These are phyloP conservation scores for Cathartes aura DNA, from an alignment of 2,113 vertebrate species.

Conservation along the genomic window DNA sequence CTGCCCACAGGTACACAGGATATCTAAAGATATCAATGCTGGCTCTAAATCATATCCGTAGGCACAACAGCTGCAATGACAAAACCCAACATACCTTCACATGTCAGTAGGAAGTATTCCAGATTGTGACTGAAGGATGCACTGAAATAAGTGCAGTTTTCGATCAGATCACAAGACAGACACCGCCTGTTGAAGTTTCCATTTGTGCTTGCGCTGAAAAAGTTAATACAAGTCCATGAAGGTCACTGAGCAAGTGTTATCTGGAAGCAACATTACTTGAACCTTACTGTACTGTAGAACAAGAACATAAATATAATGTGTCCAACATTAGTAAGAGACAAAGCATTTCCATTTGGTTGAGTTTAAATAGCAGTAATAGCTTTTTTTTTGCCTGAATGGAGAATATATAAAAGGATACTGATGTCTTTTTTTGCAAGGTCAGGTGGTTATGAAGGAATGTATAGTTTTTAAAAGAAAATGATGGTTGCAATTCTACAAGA, in stretches of 20 bases:
- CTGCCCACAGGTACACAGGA: not conserved
- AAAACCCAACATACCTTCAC: slow-evolving; percentile 83
- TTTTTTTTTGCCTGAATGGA: not conserved
- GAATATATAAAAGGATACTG: not conserved
- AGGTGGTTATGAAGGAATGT: not conserved
- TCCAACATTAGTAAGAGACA: not conserved
- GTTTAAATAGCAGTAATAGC: slow-evolving; percentile 18
- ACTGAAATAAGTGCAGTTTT: slow-evolving; percentile 88
- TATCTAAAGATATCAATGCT: not conserved
- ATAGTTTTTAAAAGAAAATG: not conserved
- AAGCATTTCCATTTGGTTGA: slow-evolving; percentile 51
- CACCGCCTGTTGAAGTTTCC: slow-evolving; percentile 91
- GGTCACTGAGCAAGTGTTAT: not conserved
- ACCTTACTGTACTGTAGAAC: not conserved
- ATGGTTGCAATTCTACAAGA: not conserved
- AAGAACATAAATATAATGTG: slow-evolving; percentile 37
- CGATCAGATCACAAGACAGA: slow-evolving; percentile 88
- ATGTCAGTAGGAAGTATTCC: slow-evolving; percentile 88
- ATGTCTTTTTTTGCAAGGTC: slow-evolving; percentile 2
- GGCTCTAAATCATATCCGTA: not conserved
- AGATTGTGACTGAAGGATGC: slow-evolving; percentile 88
- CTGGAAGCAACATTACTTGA: not conserved
- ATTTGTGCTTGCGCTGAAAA: slow-evolving; percentile 87
- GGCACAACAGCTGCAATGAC: not conserved
- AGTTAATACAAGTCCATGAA: not conserved